phyloP scores from a whole-genome alignment of 2,797 vertebrate genomes.

The Triplophysa bombifrons region DNA sequence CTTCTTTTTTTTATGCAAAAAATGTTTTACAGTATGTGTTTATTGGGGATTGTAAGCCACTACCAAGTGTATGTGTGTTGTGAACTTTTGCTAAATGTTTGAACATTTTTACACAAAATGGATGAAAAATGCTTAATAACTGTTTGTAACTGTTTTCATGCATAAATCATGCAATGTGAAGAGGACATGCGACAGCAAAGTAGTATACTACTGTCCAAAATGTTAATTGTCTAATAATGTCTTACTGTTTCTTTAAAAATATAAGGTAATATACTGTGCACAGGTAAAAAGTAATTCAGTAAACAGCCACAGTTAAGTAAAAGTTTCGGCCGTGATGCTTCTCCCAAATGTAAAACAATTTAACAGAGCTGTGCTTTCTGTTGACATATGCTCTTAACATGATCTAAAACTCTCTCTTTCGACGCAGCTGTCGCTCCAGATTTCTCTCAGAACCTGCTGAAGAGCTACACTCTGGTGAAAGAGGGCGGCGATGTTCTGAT shows the following conservation, averaged over 20 bases:
- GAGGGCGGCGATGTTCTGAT: slow-evolving; percentile 90
- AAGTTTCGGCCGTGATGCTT: background rate
- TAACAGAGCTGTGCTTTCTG: background rate
- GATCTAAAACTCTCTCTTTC: slow-evolving; percentile 25
- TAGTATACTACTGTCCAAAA: background rate
- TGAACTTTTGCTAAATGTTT: too few relatives aligned
- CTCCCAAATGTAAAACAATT: background rate
- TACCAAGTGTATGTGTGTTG: too few relatives aligned
- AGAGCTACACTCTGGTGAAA: slow-evolving; percentile 88
- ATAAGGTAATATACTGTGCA: too few relatives aligned
- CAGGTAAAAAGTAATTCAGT: too few relatives aligned
- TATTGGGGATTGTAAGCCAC: too few relatives aligned
- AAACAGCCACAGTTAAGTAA: background rate
- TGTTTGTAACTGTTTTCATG: too few relatives aligned
- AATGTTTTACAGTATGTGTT: too few relatives aligned
- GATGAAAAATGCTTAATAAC: too few relatives aligned
- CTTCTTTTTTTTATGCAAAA: too few relatives aligned
- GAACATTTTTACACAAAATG: too few relatives aligned
- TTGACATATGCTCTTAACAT: background rate
- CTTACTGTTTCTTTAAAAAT: background rate
- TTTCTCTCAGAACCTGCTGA: slow-evolving; percentile 89
- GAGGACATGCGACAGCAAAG: too few relatives aligned
- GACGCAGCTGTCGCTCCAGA: slow-evolving; percentile 90
- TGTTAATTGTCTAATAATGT: background rate
- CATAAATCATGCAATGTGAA: too few relatives aligned